A percentile compares a stretch with the other conserved stretches of the same genome.
These are phyloP conservation scores for Furnarius figulus DNA, from an alignment of 2,113 vertebrate species.

Conservation along the genomic window DNA sequence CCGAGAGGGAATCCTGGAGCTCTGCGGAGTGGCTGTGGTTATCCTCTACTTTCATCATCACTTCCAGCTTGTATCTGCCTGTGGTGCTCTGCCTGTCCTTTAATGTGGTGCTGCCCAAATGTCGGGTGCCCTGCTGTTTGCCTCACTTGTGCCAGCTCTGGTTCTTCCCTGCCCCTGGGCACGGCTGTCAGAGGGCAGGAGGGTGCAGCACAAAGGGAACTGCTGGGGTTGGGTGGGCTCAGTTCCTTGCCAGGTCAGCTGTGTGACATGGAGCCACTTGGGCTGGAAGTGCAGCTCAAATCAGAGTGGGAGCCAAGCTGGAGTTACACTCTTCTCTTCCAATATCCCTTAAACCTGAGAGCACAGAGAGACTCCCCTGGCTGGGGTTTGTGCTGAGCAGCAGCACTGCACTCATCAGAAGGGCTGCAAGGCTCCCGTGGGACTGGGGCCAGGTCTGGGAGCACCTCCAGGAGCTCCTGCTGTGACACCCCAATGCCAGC, in stretches of 20 bases:
- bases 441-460: neutral
- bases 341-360: neutral
- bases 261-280: neutral
- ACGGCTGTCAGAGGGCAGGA: neutral
- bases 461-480: neutral
- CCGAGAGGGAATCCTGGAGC: neutral
- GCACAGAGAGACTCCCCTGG: neutral
- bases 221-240: neutral
- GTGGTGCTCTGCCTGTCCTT: neutral
- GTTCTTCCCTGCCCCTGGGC: neutral
- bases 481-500: neutral
- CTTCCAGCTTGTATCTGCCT: neutral
- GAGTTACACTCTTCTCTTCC: neutral
- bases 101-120: neutral
- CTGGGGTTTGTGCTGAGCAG: neutral
- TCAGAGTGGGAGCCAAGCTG: rapidly evolving
- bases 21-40: neutral
- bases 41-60: neutral
- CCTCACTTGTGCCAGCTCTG: neutral
- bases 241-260: neutral
- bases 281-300: neutral
- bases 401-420: neutral
- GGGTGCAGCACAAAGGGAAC: neutral
- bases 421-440: neutral
- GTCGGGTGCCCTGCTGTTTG: neutral